Conservation (phyloP, 2,113 vertebrate species). For the Hystrix brachyura region DNA sequence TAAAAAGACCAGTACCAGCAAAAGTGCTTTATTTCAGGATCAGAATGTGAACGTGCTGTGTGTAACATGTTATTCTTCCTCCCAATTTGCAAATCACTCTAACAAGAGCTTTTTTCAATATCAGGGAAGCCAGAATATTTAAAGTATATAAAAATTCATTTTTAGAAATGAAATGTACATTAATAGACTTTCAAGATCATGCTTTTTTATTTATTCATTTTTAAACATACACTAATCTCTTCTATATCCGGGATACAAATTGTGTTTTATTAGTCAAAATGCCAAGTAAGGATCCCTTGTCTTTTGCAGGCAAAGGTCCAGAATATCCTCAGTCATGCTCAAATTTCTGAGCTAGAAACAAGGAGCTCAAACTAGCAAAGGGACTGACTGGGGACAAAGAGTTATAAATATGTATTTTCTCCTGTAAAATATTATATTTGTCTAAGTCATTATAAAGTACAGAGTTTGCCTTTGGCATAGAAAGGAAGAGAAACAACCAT, state of each 20-base stretch:
- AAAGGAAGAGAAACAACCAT: not conserved
- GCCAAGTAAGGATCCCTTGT: not conserved
- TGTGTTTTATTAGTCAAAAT: constrained; percentile 12
- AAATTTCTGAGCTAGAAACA: not conserved
- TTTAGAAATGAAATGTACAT: not conserved
- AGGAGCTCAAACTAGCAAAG: not conserved
- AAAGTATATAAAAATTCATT: not conserved
- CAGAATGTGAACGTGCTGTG: not conserved
- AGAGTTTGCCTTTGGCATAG: not conserved
- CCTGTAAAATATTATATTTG: not conserved
- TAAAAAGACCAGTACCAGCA: not conserved
- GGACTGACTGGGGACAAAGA: not conserved
- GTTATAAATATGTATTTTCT: not conserved
- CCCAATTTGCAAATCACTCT: constrained; percentile 57
- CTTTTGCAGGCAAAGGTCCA: not conserved
- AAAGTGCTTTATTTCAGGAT: not conserved
- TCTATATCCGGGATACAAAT: not conserved
- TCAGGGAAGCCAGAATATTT: constrained; percentile 4
- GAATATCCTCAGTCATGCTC: not conserved
- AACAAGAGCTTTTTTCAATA: constrained; percentile 11
- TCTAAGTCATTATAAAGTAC: not conserved
- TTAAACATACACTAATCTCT: not conserved
- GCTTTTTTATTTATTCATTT: not conserved
- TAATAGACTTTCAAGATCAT: not conserved
- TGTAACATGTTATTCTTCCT: constrained; percentile 16